Evolutionary conservation across 2,888 invertebrate species (phyloP), one percentile per base, ranked within the genome.

Genomic region (Lycocerus yunnanus): DNA sequence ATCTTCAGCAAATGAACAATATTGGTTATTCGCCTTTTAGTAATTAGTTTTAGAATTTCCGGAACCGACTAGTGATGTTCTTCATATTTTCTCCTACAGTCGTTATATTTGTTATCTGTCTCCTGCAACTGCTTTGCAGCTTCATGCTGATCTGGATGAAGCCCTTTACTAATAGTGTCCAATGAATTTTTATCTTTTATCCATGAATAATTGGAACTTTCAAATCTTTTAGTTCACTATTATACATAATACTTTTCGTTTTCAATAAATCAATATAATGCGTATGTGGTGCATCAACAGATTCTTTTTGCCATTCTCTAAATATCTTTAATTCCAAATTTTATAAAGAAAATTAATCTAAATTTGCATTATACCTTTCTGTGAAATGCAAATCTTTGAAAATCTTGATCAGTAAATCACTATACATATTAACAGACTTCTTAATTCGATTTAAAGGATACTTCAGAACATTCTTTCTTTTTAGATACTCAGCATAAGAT

Each of bases 391-490:
- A n/a, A 4, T 43, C 6, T 43, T n/a, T 1, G n/a, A 3, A 6
- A 5, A 43, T 43, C 5, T 43, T n/a, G 5, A 0, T 1, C 6
- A 43, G n/a, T 43, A 43, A n/a, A n/a, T 2, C n/a, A 6, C n/a
- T n/a, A n/a, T 6, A n/a, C 8, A 6, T 6, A 6, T 0, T 1
- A 1, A n/a, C n/a, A 5, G n/a, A n/a, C 6, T n/a, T n/a, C 1
- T 1, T 43, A n/a, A n/a, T 1, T 6, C n/a, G n/a, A 1, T 1
- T 43, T 2, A n/a, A 5, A 8, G 2, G 4, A 43, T 43, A 43
- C 8, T n/a, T 43, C 2, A 43, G 1, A 6, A 0, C n/a, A 43
- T n/a, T 43, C 6, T n/a, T n/a, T n/a, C n/a, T 43, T n/a, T 8
- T 43, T n/a, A n/a, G n/a, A 8, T 4, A 1, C 1, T 6, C 6